Percentiles rank a stretch among this genome's conserved stretches.
Evolutionary conservation across 2,888 invertebrate species (phyloP).

Genomic region (Temnothorax rugatulus): DNA sequence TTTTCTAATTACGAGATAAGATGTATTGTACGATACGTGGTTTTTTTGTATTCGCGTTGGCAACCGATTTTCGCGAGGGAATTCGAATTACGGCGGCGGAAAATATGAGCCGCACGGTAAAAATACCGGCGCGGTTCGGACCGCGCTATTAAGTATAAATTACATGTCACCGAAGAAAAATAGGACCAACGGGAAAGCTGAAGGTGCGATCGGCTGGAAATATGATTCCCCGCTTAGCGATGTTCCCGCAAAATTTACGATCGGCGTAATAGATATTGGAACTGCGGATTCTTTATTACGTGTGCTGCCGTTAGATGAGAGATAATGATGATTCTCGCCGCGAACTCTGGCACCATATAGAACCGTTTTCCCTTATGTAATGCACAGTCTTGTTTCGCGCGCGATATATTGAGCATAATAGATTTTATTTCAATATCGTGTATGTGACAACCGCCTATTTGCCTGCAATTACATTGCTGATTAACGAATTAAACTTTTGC

Average conservation of each 20-base stretch:
- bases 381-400: constrained; percentile 56
- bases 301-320: constrained; percentile 74
- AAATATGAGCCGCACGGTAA: constrained; percentile 60
- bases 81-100: constrained; percentile 64
- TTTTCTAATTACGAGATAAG: constrained; percentile 72
- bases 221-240: constrained; percentile 72
- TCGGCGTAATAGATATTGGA: constrained; percentile 76
- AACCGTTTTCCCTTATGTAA: constrained; percentile 65
- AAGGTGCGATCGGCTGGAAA: constrained; percentile 75
- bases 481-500: constrained; percentile 46
- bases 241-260: constrained; percentile 72
- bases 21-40: constrained; percentile 58
- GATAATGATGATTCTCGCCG: constrained; percentile 76
- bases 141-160: constrained; percentile 76
- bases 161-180: constrained; percentile 56
- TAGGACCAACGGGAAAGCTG: constrained; percentile 31
- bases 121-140: constrained; percentile 53
- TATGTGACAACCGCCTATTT: constrained; percentile 37
- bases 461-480: constrained; percentile 44
- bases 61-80: constrained; percentile 68
- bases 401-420: constrained; percentile 62
- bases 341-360: constrained; percentile 72
- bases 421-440: constrained; percentile 68
- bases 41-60: constrained; percentile 61
- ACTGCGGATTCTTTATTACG: constrained; percentile 76